Percentiles rank a stretch among this genome's conserved stretches.
These are phyloP conservation scores for Charina bottae DNA, from an alignment of 2,113 vertebrate species.

Conservation along the genomic window DNA sequence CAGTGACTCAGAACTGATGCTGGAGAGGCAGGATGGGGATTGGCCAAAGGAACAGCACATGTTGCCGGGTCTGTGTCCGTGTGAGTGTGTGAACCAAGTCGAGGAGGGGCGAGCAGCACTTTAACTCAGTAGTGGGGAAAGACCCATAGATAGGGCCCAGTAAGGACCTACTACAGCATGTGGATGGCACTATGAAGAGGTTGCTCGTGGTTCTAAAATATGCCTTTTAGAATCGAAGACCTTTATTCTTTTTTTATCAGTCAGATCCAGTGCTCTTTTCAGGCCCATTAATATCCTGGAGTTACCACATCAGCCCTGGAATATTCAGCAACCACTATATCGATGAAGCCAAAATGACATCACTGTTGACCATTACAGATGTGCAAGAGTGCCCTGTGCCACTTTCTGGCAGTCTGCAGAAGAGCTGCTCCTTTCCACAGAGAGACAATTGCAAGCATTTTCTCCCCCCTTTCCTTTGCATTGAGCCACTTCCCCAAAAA, in stretches of 20 bases:
- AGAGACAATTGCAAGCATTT: not conserved
- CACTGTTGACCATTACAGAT: not conserved
- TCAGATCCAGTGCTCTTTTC: not conserved
- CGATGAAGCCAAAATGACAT: not conserved
- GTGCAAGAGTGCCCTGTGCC: not conserved
- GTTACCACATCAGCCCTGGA: not conserved
- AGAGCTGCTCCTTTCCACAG: not conserved
- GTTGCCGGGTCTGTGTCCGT: not conserved
- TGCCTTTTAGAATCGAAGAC: not conserved
- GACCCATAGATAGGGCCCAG: not conserved
- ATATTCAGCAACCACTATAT: not conserved
- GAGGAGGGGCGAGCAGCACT: not conserved
- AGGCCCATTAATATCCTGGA: not conserved
- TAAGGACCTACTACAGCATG: not conserved
- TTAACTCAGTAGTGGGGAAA: not conserved
- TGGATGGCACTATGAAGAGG: not conserved
- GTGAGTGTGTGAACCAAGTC: not conserved
- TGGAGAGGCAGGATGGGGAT: not conserved
- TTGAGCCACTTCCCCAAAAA: not conserved
- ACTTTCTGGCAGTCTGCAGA: not conserved
- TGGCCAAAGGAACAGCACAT: not conserved
- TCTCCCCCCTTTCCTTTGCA: not conserved
- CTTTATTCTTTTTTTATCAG: not conserved
- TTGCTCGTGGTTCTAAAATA: not conserved
- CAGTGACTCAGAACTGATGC: not conserved